A percentile compares a stretch with the other conserved stretches of the same genome.
Evolutionary conservation across 2,888 invertebrate species (phyloP).

Genomic region (Amblyteles armatorius): DNA sequence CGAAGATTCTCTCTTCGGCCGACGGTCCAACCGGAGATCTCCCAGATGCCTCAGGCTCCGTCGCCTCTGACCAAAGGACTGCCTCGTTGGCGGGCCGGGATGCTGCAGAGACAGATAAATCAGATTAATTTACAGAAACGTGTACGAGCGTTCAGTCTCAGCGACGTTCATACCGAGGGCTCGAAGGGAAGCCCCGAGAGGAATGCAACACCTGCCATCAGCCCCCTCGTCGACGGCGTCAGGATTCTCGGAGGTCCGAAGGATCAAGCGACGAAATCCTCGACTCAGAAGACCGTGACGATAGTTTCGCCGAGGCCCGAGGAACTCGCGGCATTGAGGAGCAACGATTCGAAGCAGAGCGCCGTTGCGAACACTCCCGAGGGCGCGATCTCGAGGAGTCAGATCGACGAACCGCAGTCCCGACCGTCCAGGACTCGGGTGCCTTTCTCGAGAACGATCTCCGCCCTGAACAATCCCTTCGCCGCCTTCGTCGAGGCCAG

Average conservation of each 20-base stretch:
- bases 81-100: slow-evolving; percentile 82
- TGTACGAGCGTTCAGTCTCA: slow-evolving; percentile 81
- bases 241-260: slow-evolving; percentile 68
- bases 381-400: not conserved
- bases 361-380: slow-evolving; percentile 4
- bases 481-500: slow-evolving; percentile 40
- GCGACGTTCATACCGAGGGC: slow-evolving; percentile 79
- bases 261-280: slow-evolving; percentile 51
- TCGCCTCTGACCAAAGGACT: slow-evolving; percentile 69
- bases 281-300: slow-evolving; percentile 78
- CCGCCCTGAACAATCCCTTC: slow-evolving; percentile 63
- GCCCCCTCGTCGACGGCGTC: slow-evolving; percentile 77
- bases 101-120: slow-evolving; percentile 81
- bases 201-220: slow-evolving; percentile 68
- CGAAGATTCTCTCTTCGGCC: slow-evolving; percentile 79
- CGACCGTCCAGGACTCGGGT: not conserved
- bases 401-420: not conserved
- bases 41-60: slow-evolving; percentile 53
- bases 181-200: slow-evolving; percentile 56
- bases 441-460: slow-evolving; percentile 57
- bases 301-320: slow-evolving; percentile 77
- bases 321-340: slow-evolving; percentile 43
- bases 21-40: slow-evolving; percentile 75
- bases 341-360: slow-evolving; percentile 42
- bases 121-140: slow-evolving; percentile 79